Evolutionary conservation across 2,797 vertebrate species (phyloP), one percentile per base, ranked within the genome.

Genomic region (Danionella dracula): DNA sequence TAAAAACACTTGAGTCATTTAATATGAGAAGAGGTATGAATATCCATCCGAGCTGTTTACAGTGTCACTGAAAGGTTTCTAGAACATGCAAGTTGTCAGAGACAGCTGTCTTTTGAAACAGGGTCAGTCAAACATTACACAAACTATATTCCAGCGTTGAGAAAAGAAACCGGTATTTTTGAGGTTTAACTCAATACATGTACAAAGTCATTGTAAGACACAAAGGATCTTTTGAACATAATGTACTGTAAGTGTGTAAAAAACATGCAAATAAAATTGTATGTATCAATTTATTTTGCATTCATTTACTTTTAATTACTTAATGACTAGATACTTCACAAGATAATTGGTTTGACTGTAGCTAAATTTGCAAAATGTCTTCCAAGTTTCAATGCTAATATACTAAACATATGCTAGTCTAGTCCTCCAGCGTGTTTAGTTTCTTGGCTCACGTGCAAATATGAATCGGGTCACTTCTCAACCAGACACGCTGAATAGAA

Each of bases 401-500:
- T 6, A 27, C 3, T 2, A 29, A 16, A 49, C 8, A 8, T 29
- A 34, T 37, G 19, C 13, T 10, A 45, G 13, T 16, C 23, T 37
- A 17, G 15, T 15, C 19, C 19, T 32, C 5, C 35, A 35, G 16
- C 19, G 41, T 19, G 16, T 50, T 5, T n/a, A 31, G 11, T 34
- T 45, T 51, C 11, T 62, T 40, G 34, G 4, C 34, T 12, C 11
- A 1, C 11, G 17, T 29, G 15, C 23, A 42, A 20, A 40, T 4
- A 21, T 11, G 15, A 27, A 57, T 31, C 45, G 35, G 21, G 58
- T 32, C 13, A 55, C 32, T 35, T 69, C 40, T 46, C 54, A 53
- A 7, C 49, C 58, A 68, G 49, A 60, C 64, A 59, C 38, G 51
- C 48, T 61, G 32, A 11, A 38, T 49, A 42, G 34, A 13, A 40